Evolutionary conservation across 2,797 vertebrate genomes (phyloP), one percentile per base, ranked within the genome.

Genomic region (Ara ararauna): DNA sequence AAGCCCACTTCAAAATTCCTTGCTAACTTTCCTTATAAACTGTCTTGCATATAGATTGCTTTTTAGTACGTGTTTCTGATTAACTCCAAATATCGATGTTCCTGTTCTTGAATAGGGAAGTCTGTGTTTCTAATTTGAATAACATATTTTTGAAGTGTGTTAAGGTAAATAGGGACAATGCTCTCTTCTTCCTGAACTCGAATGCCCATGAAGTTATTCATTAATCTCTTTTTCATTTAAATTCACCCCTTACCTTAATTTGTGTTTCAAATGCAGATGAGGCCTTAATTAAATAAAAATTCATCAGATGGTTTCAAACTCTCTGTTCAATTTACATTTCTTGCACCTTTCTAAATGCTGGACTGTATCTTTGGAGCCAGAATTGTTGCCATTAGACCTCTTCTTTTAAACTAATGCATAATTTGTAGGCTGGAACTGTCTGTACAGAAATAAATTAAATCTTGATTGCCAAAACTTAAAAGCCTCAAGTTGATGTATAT

Each of bases 251-350:
- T 91, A 95, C 77, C 87, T 94, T 96, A 95, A 96, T 97, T 95
- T 93, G 93, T 96, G 85, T 94, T 96, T 96, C 93, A 96, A 96
- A 97, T 96, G 95, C 93, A 97, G 95, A 97, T 96, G 94, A 97
- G 84, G 50, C 20, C 84, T 95, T 96, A 96, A 97, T 96, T 95
- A 94, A 96, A 96, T 97, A 95, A 97, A 95, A 96, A 96, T 94
- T 96, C 94, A 95, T 91, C 90, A 96, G 96, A 95, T 94, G 95
- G 81, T 81, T 96, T 96, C 84, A 72, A 91, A 95, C 85, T 95
- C 65, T 93, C 73, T 45, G 36, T 95, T 93, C 65, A 89, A 94
- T 95, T 97, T 97, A 93, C 96, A 94, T 96, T 97, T 95, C 90
- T 94, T 89, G 42, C 91, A 90, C 90, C 81, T 94, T 87, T 89